phyloP scores from a whole-genome alignment of 2,888 invertebrate genomes.

The Drosophila percnosoma region DNA sequence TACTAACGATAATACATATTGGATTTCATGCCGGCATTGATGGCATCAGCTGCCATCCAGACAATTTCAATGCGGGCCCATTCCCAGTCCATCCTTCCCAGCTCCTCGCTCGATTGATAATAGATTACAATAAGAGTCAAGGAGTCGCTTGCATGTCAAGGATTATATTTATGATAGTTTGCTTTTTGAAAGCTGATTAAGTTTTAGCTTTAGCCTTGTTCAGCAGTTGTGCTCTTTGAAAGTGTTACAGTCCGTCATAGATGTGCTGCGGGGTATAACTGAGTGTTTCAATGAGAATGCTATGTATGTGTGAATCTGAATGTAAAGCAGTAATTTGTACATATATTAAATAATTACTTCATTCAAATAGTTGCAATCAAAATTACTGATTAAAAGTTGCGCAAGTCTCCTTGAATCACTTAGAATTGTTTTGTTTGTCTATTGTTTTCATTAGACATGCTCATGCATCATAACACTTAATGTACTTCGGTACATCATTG shows the following conservation, averaged over 20 bases:
- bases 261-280: background rate
- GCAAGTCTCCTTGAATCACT: background rate
- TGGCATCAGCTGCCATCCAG: constrained; percentile 17
- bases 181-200: constrained; percentile 26
- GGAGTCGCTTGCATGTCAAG: constrained; percentile 25
- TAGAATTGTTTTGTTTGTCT: background rate
- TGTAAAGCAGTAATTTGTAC: background rate
- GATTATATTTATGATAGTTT: constrained; percentile 23
- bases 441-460: background rate
- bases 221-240: background rate
- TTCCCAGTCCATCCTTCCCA: background rate
- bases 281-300: background rate
- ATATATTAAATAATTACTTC: background rate
- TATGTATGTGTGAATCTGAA: background rate
- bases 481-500: no score
- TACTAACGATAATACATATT: constrained; percentile 35
- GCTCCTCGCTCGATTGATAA: constrained; percentile 25
- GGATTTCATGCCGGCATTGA: constrained; percentile 5
- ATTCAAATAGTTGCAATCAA: background rate
- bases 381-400: background rate
- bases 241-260: background rate
- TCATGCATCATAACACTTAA: background rate
- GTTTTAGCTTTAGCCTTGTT: background rate
- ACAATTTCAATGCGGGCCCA: constrained; percentile 43
- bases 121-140: constrained; percentile 33